These are phyloP conservation scores for Bujurquina vittata DNA, from an alignment of 2,113 vertebrate species.

Conservation along the genomic window DNA sequence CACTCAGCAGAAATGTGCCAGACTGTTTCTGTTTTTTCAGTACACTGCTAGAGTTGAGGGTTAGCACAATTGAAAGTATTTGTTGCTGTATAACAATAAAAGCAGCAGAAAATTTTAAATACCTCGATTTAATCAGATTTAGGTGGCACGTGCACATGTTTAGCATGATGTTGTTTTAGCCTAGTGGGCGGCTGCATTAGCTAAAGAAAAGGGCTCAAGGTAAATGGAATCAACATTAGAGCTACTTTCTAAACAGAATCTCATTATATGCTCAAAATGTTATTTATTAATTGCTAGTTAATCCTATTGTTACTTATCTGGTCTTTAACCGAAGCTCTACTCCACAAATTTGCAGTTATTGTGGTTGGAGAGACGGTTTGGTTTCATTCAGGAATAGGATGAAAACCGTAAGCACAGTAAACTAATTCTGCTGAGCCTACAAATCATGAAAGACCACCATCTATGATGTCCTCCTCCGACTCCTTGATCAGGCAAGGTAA, in stretches of 20 bases:
- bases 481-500: background rate
- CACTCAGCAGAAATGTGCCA: background rate
- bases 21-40: background rate
- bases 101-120: background rate
- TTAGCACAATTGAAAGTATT: background rate
- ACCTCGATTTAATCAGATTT: background rate
- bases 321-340: background rate
- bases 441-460: conserved; percentile 3
- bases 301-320: background rate
- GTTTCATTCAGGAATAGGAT: background rate
- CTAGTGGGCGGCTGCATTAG: background rate
- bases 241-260: background rate
- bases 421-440: background rate
- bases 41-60: too few relatives aligned
- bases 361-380: background rate
- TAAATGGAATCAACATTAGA: background rate
- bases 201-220: background rate
- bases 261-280: background rate
- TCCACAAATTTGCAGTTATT: background rate
- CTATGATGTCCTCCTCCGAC: background rate
- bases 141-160: background rate
- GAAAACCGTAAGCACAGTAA: background rate
- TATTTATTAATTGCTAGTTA: background rate
- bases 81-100: background rate
- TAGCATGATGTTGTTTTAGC: background rate